phyloP scores from a whole-genome alignment of 2,113 vertebrate species.

The Nesogale talazaci region DNA sequence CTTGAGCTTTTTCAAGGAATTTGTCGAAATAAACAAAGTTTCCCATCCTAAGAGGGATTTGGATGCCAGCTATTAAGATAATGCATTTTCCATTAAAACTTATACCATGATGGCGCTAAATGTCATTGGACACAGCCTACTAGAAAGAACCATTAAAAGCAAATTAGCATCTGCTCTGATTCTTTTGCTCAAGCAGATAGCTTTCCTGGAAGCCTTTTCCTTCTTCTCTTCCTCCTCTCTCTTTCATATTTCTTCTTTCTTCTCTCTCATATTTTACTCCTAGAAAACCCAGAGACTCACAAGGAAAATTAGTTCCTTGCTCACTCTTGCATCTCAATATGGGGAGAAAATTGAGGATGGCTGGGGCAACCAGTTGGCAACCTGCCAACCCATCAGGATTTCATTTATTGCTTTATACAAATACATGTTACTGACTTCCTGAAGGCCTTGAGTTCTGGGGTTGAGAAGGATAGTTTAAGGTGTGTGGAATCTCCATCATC shows the following conservation, averaged over 20 bases:
- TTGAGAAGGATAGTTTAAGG: not conserved
- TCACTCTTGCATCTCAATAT: rapidly evolving
- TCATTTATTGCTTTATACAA: constrained; percentile 10
- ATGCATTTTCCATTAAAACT: not conserved
- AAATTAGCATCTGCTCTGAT: constrained; percentile 33
- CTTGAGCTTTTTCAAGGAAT: not conserved
- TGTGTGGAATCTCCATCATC: not conserved
- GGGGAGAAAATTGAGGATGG: not conserved
- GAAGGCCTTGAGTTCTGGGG: not conserved
- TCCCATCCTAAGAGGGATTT: not conserved
- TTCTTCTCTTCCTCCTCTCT: rapidly evolving
- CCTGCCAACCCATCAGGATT: not conserved
- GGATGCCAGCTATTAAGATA: not conserved
- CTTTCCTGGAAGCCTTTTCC: not conserved
- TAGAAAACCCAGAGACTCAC: not conserved
- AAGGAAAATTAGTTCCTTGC: not conserved
- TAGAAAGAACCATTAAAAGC: constrained; percentile 17
- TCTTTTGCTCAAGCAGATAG: not conserved
- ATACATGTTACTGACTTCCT: not conserved
- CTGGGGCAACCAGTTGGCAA: not conserved
- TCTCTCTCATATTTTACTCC: too few species aligned
- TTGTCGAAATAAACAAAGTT: not conserved
- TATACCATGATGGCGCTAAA: not conserved
- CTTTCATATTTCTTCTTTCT: not conserved
- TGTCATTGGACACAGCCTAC: not conserved